Evolutionary conservation across 2,113 vertebrate genomes (phyloP), one percentile per base, ranked within the genome.

Genomic region (Brevimyrus niger): DNA sequence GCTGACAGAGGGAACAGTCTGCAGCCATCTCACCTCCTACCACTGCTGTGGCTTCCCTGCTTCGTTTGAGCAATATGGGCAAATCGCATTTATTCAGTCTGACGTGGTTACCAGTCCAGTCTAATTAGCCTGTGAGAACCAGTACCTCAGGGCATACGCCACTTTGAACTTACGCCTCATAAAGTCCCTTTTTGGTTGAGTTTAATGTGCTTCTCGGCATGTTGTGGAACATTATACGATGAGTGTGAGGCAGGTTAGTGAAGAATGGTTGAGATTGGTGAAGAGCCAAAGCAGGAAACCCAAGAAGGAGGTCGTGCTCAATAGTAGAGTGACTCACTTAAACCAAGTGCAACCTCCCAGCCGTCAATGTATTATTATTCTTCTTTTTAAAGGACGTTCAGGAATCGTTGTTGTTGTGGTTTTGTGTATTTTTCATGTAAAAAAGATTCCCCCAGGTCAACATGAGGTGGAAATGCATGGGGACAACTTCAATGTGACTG

Each of bases 31-130:
- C 15, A 82, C 61, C 76, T 61, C 31, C 69, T n/a, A 3, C n/a
- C 0, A 27, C 9, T 27, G 8, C n/a, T 27, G 31, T 23, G 48
- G 15, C 61, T 76, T 31, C 31, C n/a, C 50, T 80, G n/a, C 69
- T 89, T 82, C 88, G 9, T 65, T 53, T 3, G 6, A 82, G 88
- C 88, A 42, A 80, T 42, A 21, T 2, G 80, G 69, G 73, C 47
- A 55, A 23, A 82, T 82, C 51, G 86, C 89, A 83, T 88, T 90
- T 90, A 87, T 76, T 87, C 86, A 31, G 35, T 27, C 86, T 90
- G 48, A 90, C 86, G 69, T 82, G 87, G 53, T 87, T 58, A 90
- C 48, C 69, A 46, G 86, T 90, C 89, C 69, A 76, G 83, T 90
- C 50, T 80, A 83, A 87, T 90, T 88, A 90, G 38, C 35, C 65